phyloP scores from a whole-genome alignment of 2,113 vertebrate species.

The Cisticola juncidis region DNA sequence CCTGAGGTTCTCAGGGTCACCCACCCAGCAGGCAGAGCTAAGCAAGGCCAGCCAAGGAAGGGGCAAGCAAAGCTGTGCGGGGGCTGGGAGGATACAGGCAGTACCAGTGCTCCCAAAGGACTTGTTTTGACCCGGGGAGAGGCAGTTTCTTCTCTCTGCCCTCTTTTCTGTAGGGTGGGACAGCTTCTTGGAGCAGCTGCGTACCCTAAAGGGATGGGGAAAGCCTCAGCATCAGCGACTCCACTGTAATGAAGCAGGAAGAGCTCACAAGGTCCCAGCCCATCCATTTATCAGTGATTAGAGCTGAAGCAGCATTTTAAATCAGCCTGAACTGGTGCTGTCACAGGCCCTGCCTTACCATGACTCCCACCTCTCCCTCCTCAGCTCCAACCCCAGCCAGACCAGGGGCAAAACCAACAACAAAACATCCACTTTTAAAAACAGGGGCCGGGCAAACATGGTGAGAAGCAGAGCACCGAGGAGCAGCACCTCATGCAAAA shows the following conservation, averaged over 20 bases:
- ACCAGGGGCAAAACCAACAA: not conserved
- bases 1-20: not conserved
- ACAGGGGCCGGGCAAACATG: fast-evolving
- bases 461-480: not conserved
- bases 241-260: not conserved
- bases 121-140: not conserved
- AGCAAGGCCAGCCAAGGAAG: not conserved
- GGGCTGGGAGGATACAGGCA: not conserved
- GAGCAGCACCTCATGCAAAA: not conserved
- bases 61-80: not conserved
- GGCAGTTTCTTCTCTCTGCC: not conserved
- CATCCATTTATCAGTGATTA: not conserved
- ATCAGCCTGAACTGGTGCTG: not conserved
- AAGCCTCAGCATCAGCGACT: not conserved
- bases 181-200: not conserved
- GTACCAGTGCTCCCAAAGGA: not conserved
- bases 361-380: not conserved
- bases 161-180: not conserved
- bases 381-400: not conserved
- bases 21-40: not conserved
- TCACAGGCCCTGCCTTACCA: fast-evolving
- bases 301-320: not conserved
- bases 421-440: not conserved
- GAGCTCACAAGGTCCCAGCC: not conserved
- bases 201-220: not conserved